Evolutionary conservation across 2,797 vertebrate genomes (phyloP).

Genomic region (Lates japonicus): DNA sequence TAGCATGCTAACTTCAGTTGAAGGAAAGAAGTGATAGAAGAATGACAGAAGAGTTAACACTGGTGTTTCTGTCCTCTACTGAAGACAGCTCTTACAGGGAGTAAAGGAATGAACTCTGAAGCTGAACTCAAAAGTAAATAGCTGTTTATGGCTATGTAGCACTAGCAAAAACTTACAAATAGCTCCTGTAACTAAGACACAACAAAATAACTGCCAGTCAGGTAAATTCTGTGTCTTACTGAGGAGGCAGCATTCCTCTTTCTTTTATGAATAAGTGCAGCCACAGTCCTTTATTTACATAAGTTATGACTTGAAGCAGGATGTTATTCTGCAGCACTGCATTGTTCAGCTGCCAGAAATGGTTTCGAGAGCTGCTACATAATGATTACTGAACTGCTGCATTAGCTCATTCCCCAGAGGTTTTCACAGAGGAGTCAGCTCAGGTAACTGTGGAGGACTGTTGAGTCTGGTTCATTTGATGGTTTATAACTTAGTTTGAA

Average conservation of each 20-base stretch:
- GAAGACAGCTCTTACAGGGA: too few species aligned
- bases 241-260: too few species aligned
- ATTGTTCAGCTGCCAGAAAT: not conserved
- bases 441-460: not conserved
- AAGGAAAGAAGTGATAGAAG: too few species aligned
- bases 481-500: not conserved
- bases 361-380: not conserved
- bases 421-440: not conserved
- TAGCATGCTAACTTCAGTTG: too few species aligned
- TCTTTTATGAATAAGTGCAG: not conserved
- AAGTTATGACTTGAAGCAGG: not conserved
- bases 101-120: too few species aligned
- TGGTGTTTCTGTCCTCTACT: too few species aligned
- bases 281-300: not conserved
- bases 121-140: too few species aligned
- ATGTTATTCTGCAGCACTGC: not conserved
- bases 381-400: not conserved
- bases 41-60: too few species aligned
- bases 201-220: not conserved
- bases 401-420: not conserved
- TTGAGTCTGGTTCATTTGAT: not conserved
- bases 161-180: too few species aligned
- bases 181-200: too few species aligned
- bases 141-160: too few species aligned
- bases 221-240: not conserved